A percentile compares a stretch with the other conserved stretches of the same genome.
Conservation (phyloP, 1,140 invertebrate species). For the Drosophila mayri region DNA sequence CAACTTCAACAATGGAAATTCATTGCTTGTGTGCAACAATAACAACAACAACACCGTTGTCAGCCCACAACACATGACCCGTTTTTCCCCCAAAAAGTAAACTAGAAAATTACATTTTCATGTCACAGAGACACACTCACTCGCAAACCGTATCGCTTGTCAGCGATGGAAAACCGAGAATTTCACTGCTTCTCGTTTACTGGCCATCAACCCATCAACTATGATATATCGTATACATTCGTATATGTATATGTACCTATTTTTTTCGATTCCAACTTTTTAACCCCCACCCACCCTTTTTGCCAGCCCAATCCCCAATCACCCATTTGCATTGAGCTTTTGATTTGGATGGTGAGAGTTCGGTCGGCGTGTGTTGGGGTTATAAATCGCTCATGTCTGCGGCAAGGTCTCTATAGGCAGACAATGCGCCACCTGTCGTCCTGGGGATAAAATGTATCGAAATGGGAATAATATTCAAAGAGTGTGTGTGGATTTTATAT, state of each 20-base stretch:
- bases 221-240: conserved; percentile 72
- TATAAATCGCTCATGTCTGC: conserved; percentile 40
- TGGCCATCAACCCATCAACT: conserved; percentile 46
- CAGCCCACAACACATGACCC: conserved; percentile 28
- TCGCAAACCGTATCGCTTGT: conserved; percentile 57
- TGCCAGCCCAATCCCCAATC: conserved; percentile 6
- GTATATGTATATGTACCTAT: conserved; percentile 3
- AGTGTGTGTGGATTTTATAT: conserved; percentile 9
- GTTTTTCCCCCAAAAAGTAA: conserved; percentile 38
- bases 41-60: background rate
- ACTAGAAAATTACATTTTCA: conserved; percentile 78
- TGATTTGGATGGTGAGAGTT: conserved; percentile 12
- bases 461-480: conserved; percentile 11
- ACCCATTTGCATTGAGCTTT: conserved; percentile 39
- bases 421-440: conserved; percentile 28
- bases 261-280: conserved; percentile 51
- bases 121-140: conserved; percentile 37
- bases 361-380: conserved; percentile 15
- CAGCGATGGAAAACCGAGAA: conserved; percentile 41
- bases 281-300: background rate
- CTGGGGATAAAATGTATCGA: conserved; percentile 7
- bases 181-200: conserved; percentile 18
- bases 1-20: conserved; percentile 61
- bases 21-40: conserved; percentile 36
- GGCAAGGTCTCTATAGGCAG: conserved; percentile 7